Evolutionary conservation across 2,888 invertebrate genomes (phyloP).

Genomic region (Suillia variegata): DNA sequence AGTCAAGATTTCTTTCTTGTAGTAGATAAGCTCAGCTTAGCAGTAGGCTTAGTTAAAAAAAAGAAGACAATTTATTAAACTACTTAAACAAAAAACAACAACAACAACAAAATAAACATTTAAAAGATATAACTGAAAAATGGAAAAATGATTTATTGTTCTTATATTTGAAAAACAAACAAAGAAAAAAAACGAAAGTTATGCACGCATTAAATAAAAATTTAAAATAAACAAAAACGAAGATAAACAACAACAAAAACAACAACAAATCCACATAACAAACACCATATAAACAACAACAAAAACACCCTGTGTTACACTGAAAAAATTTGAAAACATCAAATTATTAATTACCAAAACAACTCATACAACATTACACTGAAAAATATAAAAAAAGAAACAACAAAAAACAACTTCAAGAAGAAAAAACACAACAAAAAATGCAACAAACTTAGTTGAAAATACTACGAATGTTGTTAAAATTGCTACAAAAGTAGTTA

Average conservation of each 20-base stretch:
- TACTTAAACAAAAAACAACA: conserved; percentile 1
- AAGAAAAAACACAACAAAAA: conserved; percentile 6
- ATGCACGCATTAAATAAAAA: neutral
- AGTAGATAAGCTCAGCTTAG: no score
- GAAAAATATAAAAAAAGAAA: neutral
- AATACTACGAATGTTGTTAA: no score
- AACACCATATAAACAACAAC: neutral
- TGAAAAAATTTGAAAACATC: conserved; percentile 15
- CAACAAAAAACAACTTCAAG: neutral
- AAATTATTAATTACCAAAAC: neutral
- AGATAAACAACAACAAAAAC: conserved; percentile 1
- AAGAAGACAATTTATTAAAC: conserved; percentile 11
- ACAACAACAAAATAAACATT: neutral
- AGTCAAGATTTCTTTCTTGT: neutral
- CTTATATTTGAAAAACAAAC: conserved; percentile 25
- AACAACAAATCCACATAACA: conserved; percentile 9
- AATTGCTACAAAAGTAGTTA: neutral
- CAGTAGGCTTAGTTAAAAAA: neutral
- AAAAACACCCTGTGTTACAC: conserved; percentile 11
- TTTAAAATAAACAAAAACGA: conserved; percentile 4
- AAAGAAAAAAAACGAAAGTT: neutral
- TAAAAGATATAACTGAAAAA: neutral
- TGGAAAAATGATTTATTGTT: conserved; percentile 27
- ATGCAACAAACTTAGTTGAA: neutral
- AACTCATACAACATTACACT: neutral